Base-by-base conservation (phyloP, 2,888 invertebrate species). In the Limenitis camilla region DNA sequence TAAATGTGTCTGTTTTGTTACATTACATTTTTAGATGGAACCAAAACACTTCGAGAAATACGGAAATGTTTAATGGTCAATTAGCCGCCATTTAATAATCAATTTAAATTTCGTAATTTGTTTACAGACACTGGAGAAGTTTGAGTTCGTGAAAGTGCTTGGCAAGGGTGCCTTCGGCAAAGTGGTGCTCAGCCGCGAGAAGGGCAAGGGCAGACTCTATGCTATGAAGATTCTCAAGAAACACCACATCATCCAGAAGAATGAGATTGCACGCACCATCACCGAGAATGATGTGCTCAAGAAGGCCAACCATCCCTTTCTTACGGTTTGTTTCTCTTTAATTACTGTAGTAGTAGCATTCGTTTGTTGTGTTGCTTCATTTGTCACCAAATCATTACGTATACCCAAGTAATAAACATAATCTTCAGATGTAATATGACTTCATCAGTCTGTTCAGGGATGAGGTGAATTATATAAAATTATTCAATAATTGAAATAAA, bases 161-260 rank as follows among this genome's bases (percentile, higher is more conserved):
- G 98, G 98, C 49, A 97, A 97, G 88, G 99, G 99, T 62, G 99
- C 98, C 6, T 99, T 99, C 86, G 99, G 99, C 54, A 99, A 99
- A 89, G 99, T 99, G 60, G 97, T 99, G 77, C 89, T 99, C 68
- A 97, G 96, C 72, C 92, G 97, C 67, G 99, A 99, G 86, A 99
- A 98, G 86, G 91, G 94, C 60, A 96, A 97, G 5, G 94, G 93
- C 65, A 93, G 95, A 74, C 89, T 99, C 61, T 99, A 96, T 83
- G 99, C 99, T 68, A 98, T 99, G 81, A 99, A 99, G 90, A 98
- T 99, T 71, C 91, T 99, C 69, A 96, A 98, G 84, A 99, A 99
- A 86, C 94, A 97, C 89, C 96, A 98, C 58, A 98, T 99, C 72
- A 97, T 99, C 64, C 94, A 96, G 79, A 98, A 98, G 89, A 98